Base-by-base conservation (phyloP, 92 coral and sea anemone species). In the Micromussa lordhowensis region DNA sequence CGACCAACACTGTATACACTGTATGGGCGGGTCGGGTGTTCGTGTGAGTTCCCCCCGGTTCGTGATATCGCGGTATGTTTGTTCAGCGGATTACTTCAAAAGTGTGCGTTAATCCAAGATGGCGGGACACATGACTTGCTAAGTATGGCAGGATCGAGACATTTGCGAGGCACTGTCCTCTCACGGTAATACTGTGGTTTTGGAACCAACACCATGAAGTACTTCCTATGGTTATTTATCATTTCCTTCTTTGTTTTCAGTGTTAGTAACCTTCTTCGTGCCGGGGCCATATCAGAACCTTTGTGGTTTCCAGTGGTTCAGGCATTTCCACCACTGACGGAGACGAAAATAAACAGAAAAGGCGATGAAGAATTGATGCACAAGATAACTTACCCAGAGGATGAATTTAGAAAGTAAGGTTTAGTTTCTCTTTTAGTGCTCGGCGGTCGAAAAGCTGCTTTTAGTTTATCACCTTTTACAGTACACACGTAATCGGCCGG, bases 301-400 rank as follows among this genome's bases (percentile, higher is more conserved):
- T 82, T 95, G 9, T 95, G 98, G 98, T 93, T 82, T 88, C 95
- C 94, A 24, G 98, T 95, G 2, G 96, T 93, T 11, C 93, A 95
- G 77, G 94, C 96, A n/a, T 95, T 95, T 35, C 96, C 98, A 19
- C 98, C 98, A 3, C 44, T 95, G 14, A 68, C 85, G 4, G 90
- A 92, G n/a, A 93, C 96, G 22, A 95, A 93, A 75, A 77, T 95
- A 26, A 95, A 93, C 91, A 90, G 98, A 90, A 91, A 86, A 79
- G 92, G 95, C 3, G 96, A 95, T 12, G 93, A 93, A 9, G 98
- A 95, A 57, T 86, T 94, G 57, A 94, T 89, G 76, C 87, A 77
- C 31, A 93, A 95, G 78, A 88, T 95, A 40, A 88, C 77, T 40
- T 95, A 93, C 83, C 98, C 98, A 8, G 96, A 95, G 78, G 96